Conservation (phyloP, 2,113 vertebrate species). For the Formicarius rufipectus region DNA sequence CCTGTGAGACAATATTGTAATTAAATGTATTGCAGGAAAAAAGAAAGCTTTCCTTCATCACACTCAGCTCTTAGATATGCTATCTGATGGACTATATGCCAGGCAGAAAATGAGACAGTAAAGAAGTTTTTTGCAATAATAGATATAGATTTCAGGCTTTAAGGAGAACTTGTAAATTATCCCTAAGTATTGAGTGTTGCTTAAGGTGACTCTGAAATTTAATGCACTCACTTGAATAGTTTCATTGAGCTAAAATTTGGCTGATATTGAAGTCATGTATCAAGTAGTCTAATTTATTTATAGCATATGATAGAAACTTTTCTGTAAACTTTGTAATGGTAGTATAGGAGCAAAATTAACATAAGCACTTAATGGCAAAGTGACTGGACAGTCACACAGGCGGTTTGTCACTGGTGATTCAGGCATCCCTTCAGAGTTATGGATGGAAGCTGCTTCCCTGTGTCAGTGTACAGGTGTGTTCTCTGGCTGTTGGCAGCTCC, state of each 20-base stretch:
- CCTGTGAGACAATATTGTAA: background rate
- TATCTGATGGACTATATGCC: constrained; percentile 37
- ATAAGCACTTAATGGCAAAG: background rate
- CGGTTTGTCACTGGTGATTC: background rate
- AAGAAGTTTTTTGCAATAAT: constrained; percentile 16
- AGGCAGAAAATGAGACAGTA: constrained; percentile 45
- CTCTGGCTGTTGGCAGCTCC: background rate
- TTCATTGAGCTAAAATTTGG: background rate
- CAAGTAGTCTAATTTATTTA: background rate
- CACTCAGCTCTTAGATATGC: background rate
- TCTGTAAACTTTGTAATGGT: background rate
- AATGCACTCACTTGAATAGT: background rate
- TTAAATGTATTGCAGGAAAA: constrained; percentile 26
- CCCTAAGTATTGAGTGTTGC: background rate
- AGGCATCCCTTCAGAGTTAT: background rate
- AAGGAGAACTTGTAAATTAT: constrained; percentile 11
- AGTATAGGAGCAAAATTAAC: background rate
- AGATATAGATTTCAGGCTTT: constrained; percentile 35
- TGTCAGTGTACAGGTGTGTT: background rate
- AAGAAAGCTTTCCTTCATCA: constrained; percentile 17
- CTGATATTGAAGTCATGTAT: background rate
- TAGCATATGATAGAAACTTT: background rate
- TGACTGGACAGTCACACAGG: accelerated
- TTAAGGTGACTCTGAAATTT: background rate
- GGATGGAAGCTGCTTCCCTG: background rate